Conservation (phyloP, 2,797 vertebrate species). For the Nannoperca obscura region DNA sequence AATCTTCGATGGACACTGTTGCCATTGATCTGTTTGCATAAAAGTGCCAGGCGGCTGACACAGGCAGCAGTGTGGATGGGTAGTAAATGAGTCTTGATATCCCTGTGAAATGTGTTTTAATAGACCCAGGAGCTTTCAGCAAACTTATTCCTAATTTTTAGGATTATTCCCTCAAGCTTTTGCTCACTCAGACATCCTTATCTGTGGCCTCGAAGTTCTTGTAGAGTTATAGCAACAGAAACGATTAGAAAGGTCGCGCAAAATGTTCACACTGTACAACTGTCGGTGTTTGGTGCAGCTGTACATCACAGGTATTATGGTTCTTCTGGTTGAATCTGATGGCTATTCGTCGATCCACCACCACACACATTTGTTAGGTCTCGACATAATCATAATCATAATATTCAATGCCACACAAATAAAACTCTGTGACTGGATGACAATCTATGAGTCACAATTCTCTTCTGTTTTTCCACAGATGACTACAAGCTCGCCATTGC, state of each 20-base stretch:
- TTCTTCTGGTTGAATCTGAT: slow-evolving; percentile 65
- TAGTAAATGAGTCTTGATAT: slow-evolving; percentile 44
- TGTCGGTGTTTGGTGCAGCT: slow-evolving; percentile 71
- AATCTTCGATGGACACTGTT: slow-evolving; percentile 69
- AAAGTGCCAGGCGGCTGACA: slow-evolving; percentile 68
- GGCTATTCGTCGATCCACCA: slow-evolving; percentile 55
- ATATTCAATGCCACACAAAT: slow-evolving; percentile 46
- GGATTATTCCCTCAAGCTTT: slow-evolving; percentile 13
- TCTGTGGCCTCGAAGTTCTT: slow-evolving; percentile 30
- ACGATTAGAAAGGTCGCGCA: slow-evolving; percentile 53
- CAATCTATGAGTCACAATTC: slow-evolving; percentile 33
- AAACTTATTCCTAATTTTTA: slow-evolving; percentile 17
- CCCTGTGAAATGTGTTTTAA: slow-evolving; percentile 50
- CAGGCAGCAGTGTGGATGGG: slow-evolving; percentile 74
- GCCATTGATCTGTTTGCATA: slow-evolving; percentile 82
- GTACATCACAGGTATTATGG: slow-evolving; percentile 81
- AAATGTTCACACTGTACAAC: slow-evolving; percentile 50
- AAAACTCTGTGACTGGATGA: slow-evolving; percentile 35
- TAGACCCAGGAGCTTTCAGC: slow-evolving; percentile 35
- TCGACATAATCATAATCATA: slow-evolving; percentile 16
- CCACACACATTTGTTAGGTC: slow-evolving; percentile 20
- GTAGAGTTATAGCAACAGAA: slow-evolving; percentile 42
- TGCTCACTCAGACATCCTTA: slow-evolving; percentile 15
- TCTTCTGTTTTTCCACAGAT: slow-evolving; percentile 28
- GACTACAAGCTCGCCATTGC: slow-evolving; percentile 8